phyloP scores from a whole-genome alignment of 2,888 invertebrate genomes.

The Catocala nupta region DNA sequence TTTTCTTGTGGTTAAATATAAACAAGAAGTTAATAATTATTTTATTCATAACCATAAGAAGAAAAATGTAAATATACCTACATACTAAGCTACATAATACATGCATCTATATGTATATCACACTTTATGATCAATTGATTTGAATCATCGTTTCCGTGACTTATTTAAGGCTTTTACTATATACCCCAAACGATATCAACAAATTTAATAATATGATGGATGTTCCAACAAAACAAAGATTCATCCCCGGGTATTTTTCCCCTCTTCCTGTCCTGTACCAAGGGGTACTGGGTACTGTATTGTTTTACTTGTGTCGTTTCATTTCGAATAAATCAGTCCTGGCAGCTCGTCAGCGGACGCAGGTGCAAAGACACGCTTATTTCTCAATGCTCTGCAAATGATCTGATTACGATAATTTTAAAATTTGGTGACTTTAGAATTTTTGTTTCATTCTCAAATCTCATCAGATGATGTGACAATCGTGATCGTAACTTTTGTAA shows the following conservation, averaged over 20 bases:
- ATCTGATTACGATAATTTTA: conserved; percentile 46
- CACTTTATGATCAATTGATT: too few relatives aligned
- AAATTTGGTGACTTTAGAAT: conserved; percentile 1
- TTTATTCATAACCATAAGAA: too few relatives aligned
- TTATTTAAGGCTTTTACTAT: background rate
- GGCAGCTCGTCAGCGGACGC: conserved; percentile 74
- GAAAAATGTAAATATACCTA: too few relatives aligned
- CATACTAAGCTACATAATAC: too few relatives aligned
- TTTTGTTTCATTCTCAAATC: too few relatives aligned
- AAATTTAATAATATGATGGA: conserved; percentile 59
- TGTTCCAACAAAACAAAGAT: conserved; percentile 63
- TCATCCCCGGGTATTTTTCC: conserved; percentile 63
- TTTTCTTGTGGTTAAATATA: too few relatives aligned
- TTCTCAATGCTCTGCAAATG: conserved; percentile 47
- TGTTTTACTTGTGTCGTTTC: conserved; percentile 68
- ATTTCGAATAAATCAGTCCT: conserved; percentile 77
- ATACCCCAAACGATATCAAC: background rate
- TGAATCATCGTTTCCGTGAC: too few relatives aligned
- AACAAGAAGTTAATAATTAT: too few relatives aligned
- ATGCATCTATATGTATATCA: too few relatives aligned
- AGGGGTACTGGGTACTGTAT: conserved; percentile 57
- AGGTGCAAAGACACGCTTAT: conserved; percentile 65
- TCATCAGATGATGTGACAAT: too few relatives aligned
- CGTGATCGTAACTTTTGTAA: too few relatives aligned
- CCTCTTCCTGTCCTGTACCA: conserved; percentile 60